These are phyloP conservation scores for Cervus canadensis DNA, from an alignment of 2,113 vertebrate species.

Conservation along the genomic window DNA sequence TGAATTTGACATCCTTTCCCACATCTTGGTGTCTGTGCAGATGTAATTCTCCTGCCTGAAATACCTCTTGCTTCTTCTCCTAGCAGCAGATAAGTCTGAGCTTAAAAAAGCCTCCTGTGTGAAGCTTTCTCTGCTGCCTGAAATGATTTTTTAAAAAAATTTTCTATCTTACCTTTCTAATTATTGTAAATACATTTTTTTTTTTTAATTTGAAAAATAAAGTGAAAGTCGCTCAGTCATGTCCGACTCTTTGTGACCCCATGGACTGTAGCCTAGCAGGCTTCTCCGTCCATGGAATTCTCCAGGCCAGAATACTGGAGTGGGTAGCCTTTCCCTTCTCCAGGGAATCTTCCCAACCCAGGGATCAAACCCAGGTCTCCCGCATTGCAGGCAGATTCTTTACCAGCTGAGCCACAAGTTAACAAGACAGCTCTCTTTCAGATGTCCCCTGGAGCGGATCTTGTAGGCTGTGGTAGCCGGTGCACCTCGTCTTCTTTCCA, in stretches of 20 bases:
- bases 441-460: neutral
- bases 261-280: neutral
- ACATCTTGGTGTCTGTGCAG: neutral
- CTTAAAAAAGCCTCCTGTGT: too few relatives aligned
- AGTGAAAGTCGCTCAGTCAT: neutral
- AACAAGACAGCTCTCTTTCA: neutral
- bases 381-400: neutral
- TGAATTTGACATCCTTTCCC: neutral
- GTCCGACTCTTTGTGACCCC: neutral
- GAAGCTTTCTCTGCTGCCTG: neutral
- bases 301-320: neutral
- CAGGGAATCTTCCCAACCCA: neutral
- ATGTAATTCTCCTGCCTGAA: neutral
- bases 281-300: neutral
- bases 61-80: neutral
- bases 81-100: neutral
- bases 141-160: neutral
- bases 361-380: neutral
- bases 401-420: neutral
- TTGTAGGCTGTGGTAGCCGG: accelerated
- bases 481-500: neutral
- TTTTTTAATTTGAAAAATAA: neutral
- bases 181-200: neutral
- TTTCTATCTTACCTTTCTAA: neutral
- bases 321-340: neutral